phyloP scores from a whole-genome alignment of 2,888 invertebrate genomes.

The Fissipunctia ypsillon region DNA sequence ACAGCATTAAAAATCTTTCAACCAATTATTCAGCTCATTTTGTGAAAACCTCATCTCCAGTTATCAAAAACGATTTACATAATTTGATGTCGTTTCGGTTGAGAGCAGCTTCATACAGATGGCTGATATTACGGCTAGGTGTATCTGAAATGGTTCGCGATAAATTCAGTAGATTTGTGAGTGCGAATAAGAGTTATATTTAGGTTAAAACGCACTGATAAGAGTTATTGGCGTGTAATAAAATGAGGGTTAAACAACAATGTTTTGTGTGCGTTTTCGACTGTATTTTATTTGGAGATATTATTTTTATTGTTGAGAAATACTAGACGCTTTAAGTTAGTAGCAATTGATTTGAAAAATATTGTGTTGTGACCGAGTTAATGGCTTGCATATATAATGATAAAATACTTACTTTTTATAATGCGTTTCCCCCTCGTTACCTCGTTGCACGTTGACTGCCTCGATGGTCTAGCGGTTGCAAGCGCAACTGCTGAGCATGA shows the following conservation, averaged over 20 bases:
- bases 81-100: slow-evolving; percentile 28
- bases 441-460: no score
- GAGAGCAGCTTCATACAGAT: slow-evolving; percentile 23
- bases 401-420: not conserved
- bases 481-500: no score
- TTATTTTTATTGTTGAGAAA: slow-evolving; percentile 17
- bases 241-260: slow-evolving; percentile 33
- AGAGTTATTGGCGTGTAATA: slow-evolving; percentile 43
- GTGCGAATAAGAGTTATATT: slow-evolving; percentile 33
- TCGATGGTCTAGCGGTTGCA: no score
- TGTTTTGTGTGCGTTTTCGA: slow-evolving; percentile 19
- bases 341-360: not conserved
- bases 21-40: slow-evolving; percentile 24
- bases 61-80: slow-evolving; percentile 40
- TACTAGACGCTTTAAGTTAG: not conserved
- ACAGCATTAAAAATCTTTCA: slow-evolving; percentile 16
- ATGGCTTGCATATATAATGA: not conserved
- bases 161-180: slow-evolving; percentile 31
- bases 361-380: not conserved
- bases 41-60: slow-evolving; percentile 32
- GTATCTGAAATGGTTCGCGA: slow-evolving; percentile 9
- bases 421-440: no score
- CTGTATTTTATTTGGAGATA: slow-evolving; percentile 28
- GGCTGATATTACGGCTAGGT: slow-evolving; percentile 1
- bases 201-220: slow-evolving; percentile 27